Evolutionary conservation across 2,797 vertebrate species (phyloP).

Genomic region (Emydoidea blandingii): DNA sequence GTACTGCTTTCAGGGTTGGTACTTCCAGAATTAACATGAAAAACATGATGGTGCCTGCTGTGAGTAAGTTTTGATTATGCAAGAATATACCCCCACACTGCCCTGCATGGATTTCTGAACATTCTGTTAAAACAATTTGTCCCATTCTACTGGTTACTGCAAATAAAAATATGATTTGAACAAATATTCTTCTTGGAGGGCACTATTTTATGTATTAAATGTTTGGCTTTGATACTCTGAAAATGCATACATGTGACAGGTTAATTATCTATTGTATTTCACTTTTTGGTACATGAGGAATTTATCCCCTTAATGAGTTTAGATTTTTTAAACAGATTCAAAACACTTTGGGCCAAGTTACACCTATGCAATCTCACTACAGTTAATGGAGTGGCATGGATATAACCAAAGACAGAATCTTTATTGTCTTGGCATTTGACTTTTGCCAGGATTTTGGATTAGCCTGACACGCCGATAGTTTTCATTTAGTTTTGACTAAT

Average conservation of each 20-base stretch:
- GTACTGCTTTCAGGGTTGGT: not conserved
- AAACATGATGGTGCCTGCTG: not conserved
- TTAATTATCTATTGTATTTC: not conserved
- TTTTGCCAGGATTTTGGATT: not conserved
- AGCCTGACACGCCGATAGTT: slow-evolving; percentile 1
- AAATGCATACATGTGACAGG: not conserved
- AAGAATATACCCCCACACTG: not conserved
- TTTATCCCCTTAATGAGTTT: not conserved
- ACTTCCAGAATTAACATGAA: not conserved
- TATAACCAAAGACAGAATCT: not conserved
- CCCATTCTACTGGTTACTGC: not conserved
- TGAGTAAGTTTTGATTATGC: not conserved
- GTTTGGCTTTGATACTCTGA: not conserved
- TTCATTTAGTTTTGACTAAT: slow-evolving; percentile 25
- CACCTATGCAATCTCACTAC: not conserved
- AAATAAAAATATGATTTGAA: slow-evolving; percentile 30
- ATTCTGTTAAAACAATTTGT: not conserved
- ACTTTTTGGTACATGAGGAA: not conserved
- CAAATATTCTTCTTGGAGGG: not conserved
- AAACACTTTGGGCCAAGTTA: not conserved
- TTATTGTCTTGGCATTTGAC: not conserved
- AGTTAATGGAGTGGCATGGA: not conserved
- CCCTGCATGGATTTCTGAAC: not conserved
- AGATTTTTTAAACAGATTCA: not conserved
- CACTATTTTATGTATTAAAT: not conserved